These are phyloP conservation scores for Doryteuthis pealeii DNA, from an alignment of 1,140 invertebrate species.

Conservation along the genomic window DNA sequence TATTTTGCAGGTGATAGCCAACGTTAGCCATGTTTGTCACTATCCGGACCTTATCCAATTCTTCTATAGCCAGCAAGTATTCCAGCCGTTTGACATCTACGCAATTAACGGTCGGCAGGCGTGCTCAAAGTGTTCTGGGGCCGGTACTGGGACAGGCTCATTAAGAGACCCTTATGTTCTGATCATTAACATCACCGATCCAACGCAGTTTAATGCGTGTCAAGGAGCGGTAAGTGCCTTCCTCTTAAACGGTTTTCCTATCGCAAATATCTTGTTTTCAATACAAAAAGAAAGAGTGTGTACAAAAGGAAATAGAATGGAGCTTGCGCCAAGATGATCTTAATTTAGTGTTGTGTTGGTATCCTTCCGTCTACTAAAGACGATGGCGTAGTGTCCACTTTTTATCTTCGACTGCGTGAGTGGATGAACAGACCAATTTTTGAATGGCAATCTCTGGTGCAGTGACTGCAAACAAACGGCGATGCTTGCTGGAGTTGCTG, in stretches of 20 bases:
- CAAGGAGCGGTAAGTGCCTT: not conserved
- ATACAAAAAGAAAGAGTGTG: too few species aligned
- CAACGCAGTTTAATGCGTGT: not conserved
- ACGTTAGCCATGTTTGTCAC: not conserved
- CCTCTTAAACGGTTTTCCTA: not conserved
- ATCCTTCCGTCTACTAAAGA: too few species aligned
- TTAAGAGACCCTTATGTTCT: not conserved
- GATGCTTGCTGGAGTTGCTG: too few species aligned
- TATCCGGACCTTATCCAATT: not conserved
- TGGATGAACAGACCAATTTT: too few species aligned
- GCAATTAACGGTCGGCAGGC: not conserved
- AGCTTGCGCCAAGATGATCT: too few species aligned
- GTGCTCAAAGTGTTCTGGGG: not conserved
- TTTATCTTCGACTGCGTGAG: too few species aligned
- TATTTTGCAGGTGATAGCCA: not conserved
- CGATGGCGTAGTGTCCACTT: too few species aligned
- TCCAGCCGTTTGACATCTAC: constrained; percentile 12
- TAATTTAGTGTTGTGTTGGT: too few species aligned
- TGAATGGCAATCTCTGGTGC: too few species aligned
- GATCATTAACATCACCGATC: not conserved
- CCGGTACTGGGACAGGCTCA: not conserved
- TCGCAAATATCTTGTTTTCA: too few species aligned
- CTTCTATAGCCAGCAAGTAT: not conserved
- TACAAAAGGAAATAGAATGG: too few species aligned
- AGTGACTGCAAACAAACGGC: too few species aligned